A percentile compares a stretch with the other conserved stretches of the same genome.
Evolutionary conservation across 2,797 vertebrate species (phyloP).

Genomic region (Phrynocephalus guinanensis): DNA sequence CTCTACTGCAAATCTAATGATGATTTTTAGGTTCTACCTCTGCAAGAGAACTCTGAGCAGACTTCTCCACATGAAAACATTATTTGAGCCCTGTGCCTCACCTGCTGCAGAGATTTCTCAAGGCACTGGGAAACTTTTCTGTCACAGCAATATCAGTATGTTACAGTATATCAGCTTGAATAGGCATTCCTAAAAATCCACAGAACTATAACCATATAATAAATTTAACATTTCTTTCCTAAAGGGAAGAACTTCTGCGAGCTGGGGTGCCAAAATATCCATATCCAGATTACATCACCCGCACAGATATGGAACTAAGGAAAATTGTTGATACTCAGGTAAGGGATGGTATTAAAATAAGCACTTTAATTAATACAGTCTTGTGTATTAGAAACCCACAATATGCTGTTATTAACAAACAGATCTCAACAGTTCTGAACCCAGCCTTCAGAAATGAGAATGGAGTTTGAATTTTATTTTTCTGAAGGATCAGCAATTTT

Average conservation of each 20-base stretch:
- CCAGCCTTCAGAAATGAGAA: conserved; percentile 58
- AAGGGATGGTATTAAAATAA: conserved; percentile 16
- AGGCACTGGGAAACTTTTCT: not conserved
- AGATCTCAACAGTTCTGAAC: not conserved
- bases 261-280: conserved; percentile 34
- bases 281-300: conserved; percentile 60
- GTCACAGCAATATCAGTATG: no score
- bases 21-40: not conserved
- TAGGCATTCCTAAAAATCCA: not conserved
- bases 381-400: not conserved
- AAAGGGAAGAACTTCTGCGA: conserved; percentile 61
- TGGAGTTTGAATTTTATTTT: conserved; percentile 49
- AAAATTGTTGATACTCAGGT: conserved; percentile 68
- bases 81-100: not conserved
- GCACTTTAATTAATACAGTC: not conserved
- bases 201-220: not conserved
- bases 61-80: not conserved
- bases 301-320: conserved; percentile 54
- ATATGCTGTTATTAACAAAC: conserved; percentile 30
- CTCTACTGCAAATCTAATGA: not conserved
- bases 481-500: conserved; percentile 11
- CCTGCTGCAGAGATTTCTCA: not conserved
- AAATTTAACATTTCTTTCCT: conserved; percentile 39
- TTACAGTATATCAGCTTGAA: not conserved
- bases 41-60: not conserved